Percentiles rank a stretch among this genome's conserved stretches.
phyloP scores from a whole-genome alignment of 2,113 vertebrate species.

The Syngnathoides biaculeatus region DNA sequence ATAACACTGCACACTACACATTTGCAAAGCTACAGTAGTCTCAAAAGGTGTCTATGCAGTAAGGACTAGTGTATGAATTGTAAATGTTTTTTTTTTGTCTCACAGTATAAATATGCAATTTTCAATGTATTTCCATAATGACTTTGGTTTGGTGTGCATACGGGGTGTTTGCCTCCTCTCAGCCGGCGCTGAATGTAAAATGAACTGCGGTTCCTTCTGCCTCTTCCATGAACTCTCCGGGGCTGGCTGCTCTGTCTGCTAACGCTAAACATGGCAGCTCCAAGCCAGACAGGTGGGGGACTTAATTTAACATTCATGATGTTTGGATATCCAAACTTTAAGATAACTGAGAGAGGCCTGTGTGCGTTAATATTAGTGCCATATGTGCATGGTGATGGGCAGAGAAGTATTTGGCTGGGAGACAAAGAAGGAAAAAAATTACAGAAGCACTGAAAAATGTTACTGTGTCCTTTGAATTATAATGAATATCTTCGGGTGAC shows the following conservation, averaged over 20 bases:
- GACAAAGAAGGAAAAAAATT: neutral
- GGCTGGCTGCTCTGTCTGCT: slow-evolving; percentile 42
- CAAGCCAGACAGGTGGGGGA: slow-evolving; percentile 47
- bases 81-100: slow-evolving; percentile 31
- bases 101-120: slow-evolving; percentile 49
- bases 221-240: slow-evolving; percentile 53
- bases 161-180: slow-evolving; percentile 44
- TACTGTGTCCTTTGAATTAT: neutral
- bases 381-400: neutral
- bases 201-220: slow-evolving; percentile 44
- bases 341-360: neutral
- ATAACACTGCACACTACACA: slow-evolving; percentile 13
- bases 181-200: slow-evolving; percentile 50
- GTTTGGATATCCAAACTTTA: slow-evolving; percentile 23
- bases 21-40: slow-evolving; percentile 21
- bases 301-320: slow-evolving; percentile 52
- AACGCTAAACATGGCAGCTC: slow-evolving; percentile 37
- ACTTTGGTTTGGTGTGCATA: slow-evolving; percentile 50
- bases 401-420: slow-evolving; percentile 1
- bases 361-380: neutral
- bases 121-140: slow-evolving; percentile 61
- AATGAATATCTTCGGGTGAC: neutral
- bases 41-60: slow-evolving; percentile 42
- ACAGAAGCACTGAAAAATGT: neutral
- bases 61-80: slow-evolving; percentile 40